A percentile compares a stretch with the other conserved stretches of the same genome.
These are phyloP conservation scores for Enteromius paludinosus DNA, from an alignment of 2,797 vertebrate species.

Conservation along the genomic window DNA sequence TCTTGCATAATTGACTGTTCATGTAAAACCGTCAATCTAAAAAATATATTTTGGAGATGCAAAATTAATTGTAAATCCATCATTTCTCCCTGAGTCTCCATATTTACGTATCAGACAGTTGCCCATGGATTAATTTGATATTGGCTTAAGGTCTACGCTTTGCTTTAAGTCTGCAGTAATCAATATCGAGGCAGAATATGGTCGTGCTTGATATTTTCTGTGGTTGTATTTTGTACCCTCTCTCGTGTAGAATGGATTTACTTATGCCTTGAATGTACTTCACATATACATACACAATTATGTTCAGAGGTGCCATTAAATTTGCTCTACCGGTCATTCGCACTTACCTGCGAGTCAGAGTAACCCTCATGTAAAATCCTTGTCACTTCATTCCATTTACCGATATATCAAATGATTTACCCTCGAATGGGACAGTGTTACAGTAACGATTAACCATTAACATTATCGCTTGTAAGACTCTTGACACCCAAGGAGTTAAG, in stretches of 20 bases:
- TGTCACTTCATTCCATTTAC: conserved; percentile 43
- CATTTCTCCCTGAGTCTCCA: conserved; percentile 12
- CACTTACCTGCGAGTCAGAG: conserved; percentile 27
- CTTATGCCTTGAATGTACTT: conserved; percentile 9
- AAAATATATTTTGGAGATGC: conserved; percentile 23
- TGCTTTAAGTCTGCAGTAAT: conserved; percentile 1
- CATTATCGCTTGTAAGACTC: conserved; percentile 59
- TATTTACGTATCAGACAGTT: conserved; percentile 48
- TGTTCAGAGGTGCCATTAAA: conserved; percentile 17
- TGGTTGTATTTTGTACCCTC: background rate
- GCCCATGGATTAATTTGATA: conserved; percentile 41
- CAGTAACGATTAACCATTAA: conserved; percentile 62
- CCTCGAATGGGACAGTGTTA: conserved; percentile 51
- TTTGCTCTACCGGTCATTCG: conserved; percentile 32
- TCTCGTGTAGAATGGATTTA: background rate
- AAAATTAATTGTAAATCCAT: conserved; percentile 46
- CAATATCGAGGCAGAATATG: conserved; percentile 8
- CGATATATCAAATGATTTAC: conserved; percentile 57
- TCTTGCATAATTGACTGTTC: conserved; percentile 19
- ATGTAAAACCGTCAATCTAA: conserved; percentile 15
- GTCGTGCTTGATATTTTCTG: background rate
- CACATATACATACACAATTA: conserved; percentile 7
- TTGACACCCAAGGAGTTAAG: conserved; percentile 77
- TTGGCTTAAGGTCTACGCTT: conserved; percentile 38
- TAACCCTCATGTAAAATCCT: conserved; percentile 33